Evolutionary conservation across 2,113 vertebrate genomes (phyloP), one percentile per base, ranked within the genome.

Genomic region (Ceyx margarethae): DNA sequence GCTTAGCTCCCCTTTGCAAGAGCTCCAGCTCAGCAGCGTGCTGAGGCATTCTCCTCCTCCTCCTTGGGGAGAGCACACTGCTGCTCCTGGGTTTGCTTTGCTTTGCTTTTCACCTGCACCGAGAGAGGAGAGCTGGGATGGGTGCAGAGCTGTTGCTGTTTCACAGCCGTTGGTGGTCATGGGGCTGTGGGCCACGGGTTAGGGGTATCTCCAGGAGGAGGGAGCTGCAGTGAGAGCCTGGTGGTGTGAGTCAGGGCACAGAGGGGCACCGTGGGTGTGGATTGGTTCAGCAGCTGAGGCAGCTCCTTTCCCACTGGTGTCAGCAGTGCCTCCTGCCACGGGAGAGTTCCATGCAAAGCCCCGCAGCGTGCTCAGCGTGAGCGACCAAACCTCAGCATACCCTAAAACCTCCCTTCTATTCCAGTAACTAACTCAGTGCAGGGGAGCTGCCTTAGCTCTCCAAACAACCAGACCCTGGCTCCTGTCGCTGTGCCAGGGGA

Each of bases 161-260:
- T 60, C 17, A 13, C 42, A 21, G 6, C 11, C 15, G 2, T 7
- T 0, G 4, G 29, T 78, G 50, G 23, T 3, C 3, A 1, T 0
- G 21, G 21, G 35, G 29, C 43, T 0, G 0, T 21, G 77, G 37
- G 31, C 0, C 1, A 33, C 61, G 0, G 1, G 20, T 25, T 40
- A 1, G 14, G 14, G 46, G 3, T 48, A 74, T 51, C 0, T 0
- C 9, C n/a, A 11, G 35, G 35, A 23, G 61, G 65, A 74, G 42
- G 42, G n/a, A 84, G 65, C n/a, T 0, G 0, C 69, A 37, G 61
- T 0, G 11, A 40, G 48, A 33, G 29, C 5, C 6, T 1, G 4
- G 13, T 16, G 14, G 6, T 1, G 2, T 9, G 62, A 2, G 40
- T 1, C 5, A 21, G 53, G 67, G 10, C 57, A 72, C 53, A 71